Percentiles rank a stretch among this genome's conserved stretches.
Conservation (phyloP, 1,140 invertebrate genomes). For the Pectinophora gossypiella region DNA sequence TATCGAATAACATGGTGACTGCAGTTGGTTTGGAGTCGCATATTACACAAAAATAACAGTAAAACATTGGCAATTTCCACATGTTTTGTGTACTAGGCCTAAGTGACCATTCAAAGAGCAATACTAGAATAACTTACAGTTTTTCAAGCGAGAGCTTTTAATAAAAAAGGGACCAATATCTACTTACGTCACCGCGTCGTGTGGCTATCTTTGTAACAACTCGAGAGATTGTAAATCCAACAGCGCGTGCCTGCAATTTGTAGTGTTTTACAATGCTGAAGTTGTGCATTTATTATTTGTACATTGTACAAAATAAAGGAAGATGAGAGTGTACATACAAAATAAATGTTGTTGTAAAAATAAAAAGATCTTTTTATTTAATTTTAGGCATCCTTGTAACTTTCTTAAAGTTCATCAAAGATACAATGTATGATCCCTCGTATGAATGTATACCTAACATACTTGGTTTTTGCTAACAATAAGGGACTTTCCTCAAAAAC, state of each 20-base stretch:
- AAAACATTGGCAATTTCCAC: neutral
- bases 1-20: too few species aligned
- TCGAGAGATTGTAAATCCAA: neutral
- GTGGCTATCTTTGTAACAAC: neutral
- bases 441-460: too few species aligned
- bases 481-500: too few species aligned
- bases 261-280: slow-evolving; percentile 65
- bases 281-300: slow-evolving; percentile 74
- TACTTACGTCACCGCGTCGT: slow-evolving; percentile 12
- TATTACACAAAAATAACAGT: neutral
- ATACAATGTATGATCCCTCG: too few species aligned
- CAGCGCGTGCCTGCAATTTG: slow-evolving; percentile 36
- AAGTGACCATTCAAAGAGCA: neutral
- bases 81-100: slow-evolving; percentile 15
- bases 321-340: slow-evolving; percentile 66
- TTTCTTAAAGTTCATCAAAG: too few species aligned
- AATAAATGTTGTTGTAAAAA: slow-evolving; percentile 69
- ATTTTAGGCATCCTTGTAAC: too few species aligned
- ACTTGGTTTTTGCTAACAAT: too few species aligned
- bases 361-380: too few species aligned
- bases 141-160: slow-evolving; percentile 31
- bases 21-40: neutral
- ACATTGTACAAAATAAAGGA: slow-evolving; percentile 61
- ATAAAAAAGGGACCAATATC: slow-evolving; percentile 55
- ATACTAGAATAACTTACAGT: neutral